A percentile compares a stretch with the other conserved stretches of the same genome.
These are phyloP conservation scores for Diabrotica undecimpunctata DNA, from an alignment of 1,140 invertebrate genomes.

Conservation along the genomic window DNA sequence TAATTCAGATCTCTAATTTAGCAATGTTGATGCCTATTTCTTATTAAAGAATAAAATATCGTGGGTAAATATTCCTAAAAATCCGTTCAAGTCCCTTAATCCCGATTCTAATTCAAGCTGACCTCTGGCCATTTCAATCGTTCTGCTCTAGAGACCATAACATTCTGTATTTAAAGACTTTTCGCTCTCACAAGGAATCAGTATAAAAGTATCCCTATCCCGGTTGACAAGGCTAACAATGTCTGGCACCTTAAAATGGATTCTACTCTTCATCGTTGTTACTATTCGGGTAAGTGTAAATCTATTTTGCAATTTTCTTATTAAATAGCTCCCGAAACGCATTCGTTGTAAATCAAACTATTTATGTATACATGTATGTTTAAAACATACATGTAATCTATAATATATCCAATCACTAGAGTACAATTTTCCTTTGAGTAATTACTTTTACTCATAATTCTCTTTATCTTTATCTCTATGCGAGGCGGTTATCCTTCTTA, in stretches of 20 bases:
- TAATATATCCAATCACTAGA: no score
- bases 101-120: conserved; percentile 39
- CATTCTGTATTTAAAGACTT: conserved; percentile 31
- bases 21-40: background rate
- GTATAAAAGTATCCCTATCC: conserved; percentile 16
- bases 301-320: no score
- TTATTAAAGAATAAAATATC: background rate
- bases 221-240: conserved; percentile 13
- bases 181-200: conserved; percentile 4
- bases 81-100: conserved; percentile 36
- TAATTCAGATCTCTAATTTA: background rate
- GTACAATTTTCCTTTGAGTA: no score
- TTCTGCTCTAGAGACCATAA: conserved; percentile 30
- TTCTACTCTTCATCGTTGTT: conserved; percentile 9
- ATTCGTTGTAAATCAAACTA: background rate
- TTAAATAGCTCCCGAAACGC: no score
- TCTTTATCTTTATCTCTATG: no score
- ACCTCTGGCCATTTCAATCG: conserved; percentile 27
- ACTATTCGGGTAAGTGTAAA: conserved; percentile 14
- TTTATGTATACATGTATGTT: no score
- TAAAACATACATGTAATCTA: no score
- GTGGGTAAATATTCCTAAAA: background rate
- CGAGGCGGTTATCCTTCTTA: no score
- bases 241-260: conserved; percentile 21
- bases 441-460: no score